Evolutionary conservation across 2,888 invertebrate genomes (phyloP).

Genomic region (Oscheius sp.): DNA sequence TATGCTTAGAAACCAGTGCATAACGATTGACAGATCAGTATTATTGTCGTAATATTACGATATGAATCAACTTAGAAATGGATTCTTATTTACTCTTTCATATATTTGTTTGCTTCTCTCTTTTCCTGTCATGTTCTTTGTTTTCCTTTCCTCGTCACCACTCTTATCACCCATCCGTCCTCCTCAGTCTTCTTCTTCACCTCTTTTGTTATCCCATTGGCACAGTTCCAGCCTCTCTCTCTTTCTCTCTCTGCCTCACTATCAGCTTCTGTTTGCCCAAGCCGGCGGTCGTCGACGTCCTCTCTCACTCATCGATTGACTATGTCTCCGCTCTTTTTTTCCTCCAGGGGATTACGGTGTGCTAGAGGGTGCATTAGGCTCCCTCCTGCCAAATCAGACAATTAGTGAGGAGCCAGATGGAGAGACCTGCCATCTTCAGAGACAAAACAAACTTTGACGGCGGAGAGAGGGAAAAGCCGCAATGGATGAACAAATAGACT

Average conservation of each 20-base stretch:
- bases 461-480: not conserved
- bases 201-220: not conserved
- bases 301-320: conserved; percentile 21
- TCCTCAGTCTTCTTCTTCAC: not conserved
- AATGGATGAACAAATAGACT: not conserved
- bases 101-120: too few relatives aligned
- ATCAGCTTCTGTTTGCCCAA: conserved; percentile 30
- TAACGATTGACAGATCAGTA: too few relatives aligned
- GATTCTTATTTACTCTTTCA: too few relatives aligned
- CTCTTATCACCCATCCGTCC: too few relatives aligned
- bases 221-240: conserved; percentile 27
- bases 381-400: conserved; percentile 30
- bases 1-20: too few relatives aligned
- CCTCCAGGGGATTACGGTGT: conserved; percentile 11
- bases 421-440: conserved; percentile 20
- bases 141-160: too few relatives aligned
- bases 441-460: too few relatives aligned
- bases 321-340: not conserved
- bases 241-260: too few relatives aligned
- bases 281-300: conserved; percentile 14
- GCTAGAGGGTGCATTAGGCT: conserved; percentile 15
- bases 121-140: too few relatives aligned
- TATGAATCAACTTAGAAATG: too few relatives aligned
- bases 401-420: conserved; percentile 16
- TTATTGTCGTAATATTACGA: too few relatives aligned